phyloP scores from a whole-genome alignment of 2,113 vertebrate genomes.

The Vulpes ferrilata region DNA sequence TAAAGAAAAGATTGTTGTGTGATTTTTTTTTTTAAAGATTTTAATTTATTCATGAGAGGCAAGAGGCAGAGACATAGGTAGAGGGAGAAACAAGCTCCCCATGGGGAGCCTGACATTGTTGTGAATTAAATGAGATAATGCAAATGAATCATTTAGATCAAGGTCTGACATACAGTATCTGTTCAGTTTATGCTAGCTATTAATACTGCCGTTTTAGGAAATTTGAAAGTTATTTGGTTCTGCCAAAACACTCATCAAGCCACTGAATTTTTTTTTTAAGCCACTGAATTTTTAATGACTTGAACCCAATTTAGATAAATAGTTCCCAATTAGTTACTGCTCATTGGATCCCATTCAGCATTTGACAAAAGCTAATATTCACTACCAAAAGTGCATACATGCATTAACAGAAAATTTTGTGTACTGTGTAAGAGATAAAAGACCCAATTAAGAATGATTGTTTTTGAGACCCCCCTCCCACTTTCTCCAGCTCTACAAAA shows the following conservation, averaged over 20 bases:
- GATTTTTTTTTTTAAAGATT: too few species aligned
- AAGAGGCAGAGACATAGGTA: too few species aligned
- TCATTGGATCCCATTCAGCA: neutral
- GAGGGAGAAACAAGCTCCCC: too few species aligned
- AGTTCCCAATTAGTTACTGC: neutral
- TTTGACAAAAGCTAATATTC: neutral
- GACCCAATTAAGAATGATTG: neutral
- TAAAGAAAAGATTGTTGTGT: too few species aligned
- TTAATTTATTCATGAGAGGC: too few species aligned
- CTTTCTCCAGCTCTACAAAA: neutral
- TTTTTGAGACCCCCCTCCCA: neutral
- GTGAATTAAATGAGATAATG: slow-evolving; percentile 11
- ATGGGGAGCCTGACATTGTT: too few species aligned
- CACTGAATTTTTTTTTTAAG: neutral
- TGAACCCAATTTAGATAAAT: neutral
- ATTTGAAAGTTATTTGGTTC: neutral
- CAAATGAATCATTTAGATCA: neutral
- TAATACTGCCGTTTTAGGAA: neutral
- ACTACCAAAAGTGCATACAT: neutral
- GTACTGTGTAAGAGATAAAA: neutral
- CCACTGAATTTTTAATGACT: neutral
- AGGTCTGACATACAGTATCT: neutral
- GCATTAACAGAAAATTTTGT: slow-evolving; percentile 12
- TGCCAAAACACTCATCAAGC: neutral
- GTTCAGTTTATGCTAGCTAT: neutral